phyloP scores from a whole-genome alignment of 2,888 invertebrate species.

The Trachelus tabidus region DNA sequence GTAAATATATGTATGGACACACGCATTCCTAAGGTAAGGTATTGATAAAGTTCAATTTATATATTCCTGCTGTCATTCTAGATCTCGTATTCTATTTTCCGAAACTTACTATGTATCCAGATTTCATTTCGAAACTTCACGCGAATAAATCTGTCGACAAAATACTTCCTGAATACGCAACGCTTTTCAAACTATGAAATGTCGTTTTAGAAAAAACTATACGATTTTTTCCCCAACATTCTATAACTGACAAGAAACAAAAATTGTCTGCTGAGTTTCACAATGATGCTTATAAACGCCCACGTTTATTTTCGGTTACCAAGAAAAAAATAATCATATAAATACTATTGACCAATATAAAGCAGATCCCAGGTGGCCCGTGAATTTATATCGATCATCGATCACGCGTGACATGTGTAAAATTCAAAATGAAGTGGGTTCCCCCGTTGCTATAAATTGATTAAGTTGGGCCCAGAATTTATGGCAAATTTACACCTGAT shows the following conservation, averaged over 20 bases:
- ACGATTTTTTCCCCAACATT: not conserved
- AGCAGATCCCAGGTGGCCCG: not conserved
- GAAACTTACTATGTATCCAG: not conserved
- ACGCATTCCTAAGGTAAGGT: not conserved
- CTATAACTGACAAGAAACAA: not conserved
- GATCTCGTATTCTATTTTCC: not conserved
- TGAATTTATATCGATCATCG: not conserved
- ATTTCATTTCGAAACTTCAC: not conserved
- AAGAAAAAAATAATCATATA: not conserved
- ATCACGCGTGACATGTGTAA: conserved; percentile 3
- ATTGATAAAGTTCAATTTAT: not conserved
- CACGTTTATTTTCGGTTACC: not conserved
- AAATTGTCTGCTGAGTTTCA: not conserved
- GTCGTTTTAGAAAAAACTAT: not conserved
- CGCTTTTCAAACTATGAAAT: not conserved
- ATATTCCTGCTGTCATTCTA: not conserved
- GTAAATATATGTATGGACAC: too few relatives aligned
- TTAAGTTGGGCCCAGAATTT: conserved; percentile 5
- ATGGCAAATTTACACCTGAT: not conserved
- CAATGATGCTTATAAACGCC: not conserved
- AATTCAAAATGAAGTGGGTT: not conserved
- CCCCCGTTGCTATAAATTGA: not conserved
- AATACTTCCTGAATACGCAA: not conserved
- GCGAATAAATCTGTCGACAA: not conserved
- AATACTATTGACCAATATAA: not conserved